Base-by-base conservation (phyloP, 2,113 vertebrate genomes). In the Pedetes capensis region DNA sequence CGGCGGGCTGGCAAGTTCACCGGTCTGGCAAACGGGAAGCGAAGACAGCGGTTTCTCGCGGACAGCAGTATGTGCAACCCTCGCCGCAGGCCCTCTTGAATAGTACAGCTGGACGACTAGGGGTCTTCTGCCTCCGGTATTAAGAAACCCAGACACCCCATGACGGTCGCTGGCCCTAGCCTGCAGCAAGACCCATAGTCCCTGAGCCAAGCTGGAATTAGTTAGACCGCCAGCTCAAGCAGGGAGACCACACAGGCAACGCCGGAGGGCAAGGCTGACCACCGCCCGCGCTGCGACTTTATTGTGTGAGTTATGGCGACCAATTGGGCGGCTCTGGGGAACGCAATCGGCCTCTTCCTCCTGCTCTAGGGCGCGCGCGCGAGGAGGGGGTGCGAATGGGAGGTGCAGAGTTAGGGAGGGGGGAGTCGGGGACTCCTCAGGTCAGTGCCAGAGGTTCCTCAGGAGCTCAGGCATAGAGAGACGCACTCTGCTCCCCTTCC, bases 291-390 rank as follows among this genome's bases (percentile, higher is more conserved):
- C 97, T 61, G 93, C 42, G 97, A 97, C 98, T 98, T 98, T 98
- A 98, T 98, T 98, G 98, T 98, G 98, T 98, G 98, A 98, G 96
- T 98, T 98, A 98, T 97, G 98, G 97, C 97, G 97, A 97, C 97
- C 98, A 98, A 98, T 97, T 98, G 97, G 97, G 96, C 88, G 84
- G 92, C 84, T 96, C 98, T 98, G 95, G 96, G 97, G 97, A 98
- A 96, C 83, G 95, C 94, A 63, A 57, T 96, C 61, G n/a, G 80
- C 96, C 90, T 97, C 94, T 97, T 94, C 94, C 79, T 92, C 72
- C 75, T 1, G 81, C 86, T 95, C 25, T 49, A 25, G 83, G 94
- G 91, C 7, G 69, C n/a, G n/a, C n/a, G 82, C 66, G 61, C 25
- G 47, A 63, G 34, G 44, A 55, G n/a, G 34, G 39, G 29, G 27